These are phyloP conservation scores for Cataglyphis altisquamis DNA, from an alignment of 2,888 invertebrate genomes.

Conservation along the genomic window DNA sequence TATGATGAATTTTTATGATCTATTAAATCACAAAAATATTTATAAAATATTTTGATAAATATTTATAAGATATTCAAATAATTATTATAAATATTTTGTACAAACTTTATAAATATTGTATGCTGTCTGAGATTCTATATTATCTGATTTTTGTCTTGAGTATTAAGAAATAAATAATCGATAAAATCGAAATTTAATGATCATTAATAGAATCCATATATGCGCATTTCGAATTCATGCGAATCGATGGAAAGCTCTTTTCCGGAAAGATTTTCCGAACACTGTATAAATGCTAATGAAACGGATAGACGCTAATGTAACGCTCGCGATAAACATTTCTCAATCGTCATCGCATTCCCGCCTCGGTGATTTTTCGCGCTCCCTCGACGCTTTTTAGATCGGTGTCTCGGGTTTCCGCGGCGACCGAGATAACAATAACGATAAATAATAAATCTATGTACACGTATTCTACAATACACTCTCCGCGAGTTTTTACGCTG, in stretches of 20 bases:
- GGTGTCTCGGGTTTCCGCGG: slow-evolving; percentile 35
- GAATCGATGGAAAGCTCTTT: background rate
- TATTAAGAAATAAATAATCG: background rate
- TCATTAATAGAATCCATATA: background rate
- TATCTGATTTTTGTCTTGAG: too few species aligned
- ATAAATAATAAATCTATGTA: slow-evolving; percentile 31
- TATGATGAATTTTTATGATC: too few species aligned
- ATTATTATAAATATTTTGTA: too few species aligned
- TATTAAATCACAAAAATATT: too few species aligned
- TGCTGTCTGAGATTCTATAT: too few species aligned
- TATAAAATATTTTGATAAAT: too few species aligned
- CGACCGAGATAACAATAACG: slow-evolving; percentile 38
- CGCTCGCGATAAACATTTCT: slow-evolving; percentile 4
- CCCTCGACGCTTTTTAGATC: slow-evolving; percentile 15
- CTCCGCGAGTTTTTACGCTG: background rate
- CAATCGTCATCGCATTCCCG: background rate
- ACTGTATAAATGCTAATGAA: background rate
- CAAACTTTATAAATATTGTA: too few species aligned
- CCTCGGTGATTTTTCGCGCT: slow-evolving; percentile 5
- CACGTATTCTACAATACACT: background rate
- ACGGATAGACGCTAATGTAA: background rate
- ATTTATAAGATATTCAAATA: too few species aligned
- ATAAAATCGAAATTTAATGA: background rate
- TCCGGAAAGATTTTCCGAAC: background rate
- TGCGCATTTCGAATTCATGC: background rate